Base-by-base conservation (phyloP, 2,797 vertebrate species). In the Rhinogobio ventralis region DNA sequence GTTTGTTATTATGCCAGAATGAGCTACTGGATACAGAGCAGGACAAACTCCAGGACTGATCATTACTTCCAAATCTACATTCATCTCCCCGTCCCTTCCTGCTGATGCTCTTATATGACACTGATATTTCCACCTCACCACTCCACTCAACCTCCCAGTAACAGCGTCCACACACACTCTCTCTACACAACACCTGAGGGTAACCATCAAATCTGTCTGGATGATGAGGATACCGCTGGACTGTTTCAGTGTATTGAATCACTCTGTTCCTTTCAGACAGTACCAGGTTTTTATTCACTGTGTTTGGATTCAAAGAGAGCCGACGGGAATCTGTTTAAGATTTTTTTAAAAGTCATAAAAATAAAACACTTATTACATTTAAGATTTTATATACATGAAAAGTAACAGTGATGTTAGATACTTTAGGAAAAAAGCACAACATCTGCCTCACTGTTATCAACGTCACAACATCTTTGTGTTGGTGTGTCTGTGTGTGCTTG, bases 41-140 rank as follows among this genome's bases (percentile, higher is more conserved):
- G 10, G 0, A 7, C 1, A 74, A 53, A 33, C 10, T 0, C 72
- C 72, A 74, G 19, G 49, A 53, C 3, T 74, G 46, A 33, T 74
- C 10, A 74, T 53, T 74, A 53, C 0, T 0, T 4, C 72, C 72
- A 53, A 74, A 74, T 0, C 0, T 0, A 33, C 2, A 17, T 0
- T 72, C 3, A 4, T 25, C 0, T 46, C 6, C 42, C 7, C 0
- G 0, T 5, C 46, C 72, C 19, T 53, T 74, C 72, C 72, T 74
- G 0, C 19, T 33, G 28, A 74, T 74, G 49, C 72, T 53, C 9
- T 74, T 4, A 33, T 33, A 53, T 13, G 72, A 74, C 4, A 74
- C 49, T 33, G 72, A 53, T 7, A 53, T 74, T 0, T 0, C 2
- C 46, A 53, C 10, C 0, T 0, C 0, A 14, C 19, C 19, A 45